A percentile compares a stretch with the other conserved stretches of the same genome.
Conservation (phyloP, 2,888 invertebrate species). For the Hirtodrosophila cameraria region DNA sequence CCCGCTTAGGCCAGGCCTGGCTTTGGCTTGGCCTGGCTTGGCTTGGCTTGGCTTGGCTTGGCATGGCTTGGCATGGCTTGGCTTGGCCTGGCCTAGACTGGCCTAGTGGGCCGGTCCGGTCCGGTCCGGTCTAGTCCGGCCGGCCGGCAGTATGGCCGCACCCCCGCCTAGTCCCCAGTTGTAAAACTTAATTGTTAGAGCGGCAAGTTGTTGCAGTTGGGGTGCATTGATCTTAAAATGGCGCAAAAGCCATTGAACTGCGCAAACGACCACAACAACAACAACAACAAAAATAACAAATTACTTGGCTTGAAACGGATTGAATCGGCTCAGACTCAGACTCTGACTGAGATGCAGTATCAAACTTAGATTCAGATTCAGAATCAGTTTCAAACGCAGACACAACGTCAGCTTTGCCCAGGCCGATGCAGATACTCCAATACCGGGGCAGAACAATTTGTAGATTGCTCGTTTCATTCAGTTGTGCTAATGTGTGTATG, state of each 20-base stretch:
- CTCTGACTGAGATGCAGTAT: not conserved
- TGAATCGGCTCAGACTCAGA: slow-evolving; percentile 7
- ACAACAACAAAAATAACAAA: slow-evolving; percentile 35
- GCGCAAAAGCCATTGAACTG: slow-evolving; percentile 83
- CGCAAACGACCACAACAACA: slow-evolving; percentile 46
- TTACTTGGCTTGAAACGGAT: slow-evolving; percentile 14
- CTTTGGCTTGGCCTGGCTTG: slow-evolving; percentile 7
- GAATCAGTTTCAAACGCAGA: slow-evolving; percentile 11
- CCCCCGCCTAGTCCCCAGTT: slow-evolving; percentile 16
- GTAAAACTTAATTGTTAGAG: slow-evolving; percentile 47
- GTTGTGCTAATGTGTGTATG: not conserved
- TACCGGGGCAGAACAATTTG: slow-evolving; percentile 35
- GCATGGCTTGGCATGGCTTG: slow-evolving; percentile 4
- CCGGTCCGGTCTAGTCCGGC: slow-evolving; percentile 22
- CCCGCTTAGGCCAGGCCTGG: not conserved
- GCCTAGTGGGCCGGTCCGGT: slow-evolving; percentile 29
- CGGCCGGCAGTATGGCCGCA: slow-evolving; percentile 21
- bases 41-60: slow-evolving; percentile 2
- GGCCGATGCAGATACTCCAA: slow-evolving; percentile 8
- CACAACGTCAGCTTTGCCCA: slow-evolving; percentile 13
- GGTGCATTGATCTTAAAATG: slow-evolving; percentile 83
- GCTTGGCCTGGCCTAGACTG: slow-evolving; percentile 35
- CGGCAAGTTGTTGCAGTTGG: slow-evolving; percentile 48
- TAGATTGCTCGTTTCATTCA: not conserved
- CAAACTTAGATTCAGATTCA: slow-evolving; percentile 12